Conservation (phyloP, 2,797 vertebrate genomes). For the Lepilemur ruficaudatus region DNA sequence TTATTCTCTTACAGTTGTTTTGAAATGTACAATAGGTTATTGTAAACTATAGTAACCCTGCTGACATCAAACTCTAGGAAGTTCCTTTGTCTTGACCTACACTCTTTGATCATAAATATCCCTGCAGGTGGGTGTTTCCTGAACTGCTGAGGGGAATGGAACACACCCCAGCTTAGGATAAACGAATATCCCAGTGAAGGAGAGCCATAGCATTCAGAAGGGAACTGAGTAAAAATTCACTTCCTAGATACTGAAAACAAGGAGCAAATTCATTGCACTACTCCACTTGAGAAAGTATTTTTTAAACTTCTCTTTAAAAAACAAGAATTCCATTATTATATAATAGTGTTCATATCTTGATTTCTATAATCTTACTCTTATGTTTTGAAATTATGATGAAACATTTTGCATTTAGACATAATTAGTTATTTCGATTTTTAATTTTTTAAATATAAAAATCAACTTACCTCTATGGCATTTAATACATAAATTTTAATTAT, state of each 20-base stretch:
- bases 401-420: conserved; percentile 48
- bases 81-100: rapidly evolving
- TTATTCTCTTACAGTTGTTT: not conserved
- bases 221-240: conserved; percentile 53
- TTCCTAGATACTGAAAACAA: not conserved
- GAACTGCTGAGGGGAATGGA: not conserved
- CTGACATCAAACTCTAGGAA: not conserved
- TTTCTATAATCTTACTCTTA: not conserved
- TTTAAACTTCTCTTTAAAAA: conserved; percentile 29
- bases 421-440: not conserved
- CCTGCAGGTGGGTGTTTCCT: not conserved
- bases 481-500: not conserved
- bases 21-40: not conserved
- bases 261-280: conserved; percentile 26
- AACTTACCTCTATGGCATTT: not conserved
- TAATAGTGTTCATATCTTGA: not conserved
- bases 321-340: conserved; percentile 4
- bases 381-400: conserved; percentile 46
- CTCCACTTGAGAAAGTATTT: not conserved
- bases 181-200: conserved; percentile 26
- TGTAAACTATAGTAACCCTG: not conserved
- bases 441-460: conserved; percentile 17
- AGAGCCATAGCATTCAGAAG: not conserved
- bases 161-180: not conserved
- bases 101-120: not conserved